A percentile compares a stretch with the other conserved stretches of the same genome.
Conservation (phyloP, 2,888 invertebrate genomes). For the Oxycera nigricornis region DNA sequence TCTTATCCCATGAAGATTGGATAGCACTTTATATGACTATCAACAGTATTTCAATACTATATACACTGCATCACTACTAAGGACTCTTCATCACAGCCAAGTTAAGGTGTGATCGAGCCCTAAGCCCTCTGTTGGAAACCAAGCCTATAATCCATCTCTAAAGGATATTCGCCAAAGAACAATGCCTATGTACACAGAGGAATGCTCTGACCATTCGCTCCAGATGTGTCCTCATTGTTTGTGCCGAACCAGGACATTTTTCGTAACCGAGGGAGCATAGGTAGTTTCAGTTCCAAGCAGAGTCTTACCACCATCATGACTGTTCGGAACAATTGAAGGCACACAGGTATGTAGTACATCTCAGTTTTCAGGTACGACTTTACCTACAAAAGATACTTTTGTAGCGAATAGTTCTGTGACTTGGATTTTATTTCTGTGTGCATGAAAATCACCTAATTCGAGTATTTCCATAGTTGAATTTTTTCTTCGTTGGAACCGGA, state of each 20-base stretch:
- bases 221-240: conserved; percentile 16
- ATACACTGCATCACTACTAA: no score
- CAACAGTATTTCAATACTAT: no score
- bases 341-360: neutral
- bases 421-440: neutral
- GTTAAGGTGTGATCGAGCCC: no score
- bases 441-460: no score
- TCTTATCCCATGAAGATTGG: no score
- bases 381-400: neutral
- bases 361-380: neutral
- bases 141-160: no score
- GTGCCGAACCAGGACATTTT: neutral
- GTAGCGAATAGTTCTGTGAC: neutral
- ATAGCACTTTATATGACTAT: no score
- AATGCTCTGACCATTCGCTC: neutral
- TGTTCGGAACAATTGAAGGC: conserved; percentile 3
- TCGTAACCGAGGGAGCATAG: neutral
- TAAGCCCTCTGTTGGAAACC: no score
- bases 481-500: conserved; percentile 2
- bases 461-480: neutral
- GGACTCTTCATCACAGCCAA: no score
- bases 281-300: neutral
- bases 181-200: no score
- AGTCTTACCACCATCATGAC: neutral
- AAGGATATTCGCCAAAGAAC: no score